Evolutionary conservation across 2,113 vertebrate species (phyloP).

Genomic region (Cavia aperea): DNA sequence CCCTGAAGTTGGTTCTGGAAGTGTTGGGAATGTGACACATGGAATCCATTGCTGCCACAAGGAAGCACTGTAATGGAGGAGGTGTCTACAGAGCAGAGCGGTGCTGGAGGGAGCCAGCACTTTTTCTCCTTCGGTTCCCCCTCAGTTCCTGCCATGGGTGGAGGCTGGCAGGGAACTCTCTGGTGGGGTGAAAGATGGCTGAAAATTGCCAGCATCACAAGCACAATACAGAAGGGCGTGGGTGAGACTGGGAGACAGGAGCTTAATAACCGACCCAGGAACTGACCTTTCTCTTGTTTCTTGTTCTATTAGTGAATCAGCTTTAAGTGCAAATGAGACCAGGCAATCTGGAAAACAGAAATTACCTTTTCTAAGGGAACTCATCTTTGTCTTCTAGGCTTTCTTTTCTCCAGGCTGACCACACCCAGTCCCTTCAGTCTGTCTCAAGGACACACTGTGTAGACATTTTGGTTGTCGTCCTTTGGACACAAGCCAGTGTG

Average conservation of each 20-base stretch:
- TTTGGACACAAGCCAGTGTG: neutral
- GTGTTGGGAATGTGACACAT: neutral
- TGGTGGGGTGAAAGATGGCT: neutral
- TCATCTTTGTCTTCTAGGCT: neutral
- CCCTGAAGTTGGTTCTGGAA: neutral
- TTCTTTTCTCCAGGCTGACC: neutral
- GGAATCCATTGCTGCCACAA: neutral
- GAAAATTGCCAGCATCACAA: neutral
- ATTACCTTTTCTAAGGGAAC: neutral
- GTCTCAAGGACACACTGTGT: neutral
- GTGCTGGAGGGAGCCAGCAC: neutral
- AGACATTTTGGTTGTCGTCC: neutral
- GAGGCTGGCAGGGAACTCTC: neutral
- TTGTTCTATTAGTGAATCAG: neutral
- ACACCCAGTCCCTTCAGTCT: neutral
- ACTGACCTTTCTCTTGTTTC: neutral
- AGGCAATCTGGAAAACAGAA: neutral
- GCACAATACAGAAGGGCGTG: neutral
- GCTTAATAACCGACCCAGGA: neutral
- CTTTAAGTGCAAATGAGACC: slow-evolving; percentile 23
- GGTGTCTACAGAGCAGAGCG: neutral
- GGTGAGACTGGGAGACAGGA: neutral
- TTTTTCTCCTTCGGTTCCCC: neutral
- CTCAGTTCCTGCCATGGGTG: accelerated
- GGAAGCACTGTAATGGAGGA: neutral